These are phyloP conservation scores for Pachypeltis micranthus DNA, from an alignment of 1,140 invertebrate genomes.

Conservation along the genomic window DNA sequence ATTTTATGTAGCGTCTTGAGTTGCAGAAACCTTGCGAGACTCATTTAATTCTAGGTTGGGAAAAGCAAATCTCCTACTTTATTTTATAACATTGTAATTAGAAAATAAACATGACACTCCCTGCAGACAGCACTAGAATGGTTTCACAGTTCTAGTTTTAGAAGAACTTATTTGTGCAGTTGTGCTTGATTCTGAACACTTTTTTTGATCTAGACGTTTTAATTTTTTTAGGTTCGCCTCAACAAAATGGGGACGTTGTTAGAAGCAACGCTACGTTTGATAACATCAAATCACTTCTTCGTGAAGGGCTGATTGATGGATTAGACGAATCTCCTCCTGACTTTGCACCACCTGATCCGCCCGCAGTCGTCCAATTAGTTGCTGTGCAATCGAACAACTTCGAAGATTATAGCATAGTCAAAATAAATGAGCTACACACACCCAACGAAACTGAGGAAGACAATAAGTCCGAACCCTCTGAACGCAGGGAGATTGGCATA, in stretches of 20 bases:
- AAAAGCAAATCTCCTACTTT: too few relatives aligned
- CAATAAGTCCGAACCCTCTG: not conserved
- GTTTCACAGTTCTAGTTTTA: too few relatives aligned
- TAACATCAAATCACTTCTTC: slow-evolving; percentile 60
- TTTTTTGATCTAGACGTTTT: too few relatives aligned
- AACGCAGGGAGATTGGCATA: slow-evolving; percentile 20
- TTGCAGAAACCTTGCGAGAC: too few relatives aligned
- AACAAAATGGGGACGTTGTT: slow-evolving; percentile 44
- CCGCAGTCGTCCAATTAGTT: slow-evolving; percentile 50
- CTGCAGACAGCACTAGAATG: too few relatives aligned
- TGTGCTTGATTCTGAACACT: too few relatives aligned
- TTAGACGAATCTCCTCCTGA: slow-evolving; percentile 41
- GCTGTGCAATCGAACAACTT: slow-evolving; percentile 48
- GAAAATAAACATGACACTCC: too few relatives aligned
- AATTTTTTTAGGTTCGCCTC: slow-evolving; percentile 31
- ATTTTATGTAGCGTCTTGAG: too few relatives aligned
- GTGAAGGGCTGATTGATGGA: slow-evolving; percentile 48
- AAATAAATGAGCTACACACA: slow-evolving; percentile 6
- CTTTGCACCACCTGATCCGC: slow-evolving; percentile 41
- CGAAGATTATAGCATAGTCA: slow-evolving; percentile 35
- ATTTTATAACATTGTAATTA: too few relatives aligned
- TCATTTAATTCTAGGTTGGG: too few relatives aligned
- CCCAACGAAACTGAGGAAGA: slow-evolving; percentile 18
- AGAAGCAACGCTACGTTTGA: slow-evolving; percentile 65
- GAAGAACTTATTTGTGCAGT: too few relatives aligned